Conservation (phyloP, 2,888 invertebrate genomes). For the Xestia c-nigrum region DNA sequence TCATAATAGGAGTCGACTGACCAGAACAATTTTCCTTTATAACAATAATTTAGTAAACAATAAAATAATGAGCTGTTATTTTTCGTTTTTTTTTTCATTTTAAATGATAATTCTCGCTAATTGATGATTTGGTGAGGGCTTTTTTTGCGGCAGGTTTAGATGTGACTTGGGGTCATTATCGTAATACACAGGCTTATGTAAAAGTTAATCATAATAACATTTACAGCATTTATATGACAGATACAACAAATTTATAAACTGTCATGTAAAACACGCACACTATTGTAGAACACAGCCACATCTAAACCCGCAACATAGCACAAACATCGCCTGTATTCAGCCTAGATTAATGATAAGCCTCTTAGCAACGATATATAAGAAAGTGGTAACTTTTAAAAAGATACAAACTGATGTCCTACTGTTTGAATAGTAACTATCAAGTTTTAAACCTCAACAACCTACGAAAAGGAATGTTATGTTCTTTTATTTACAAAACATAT, state of each 20-base stretch:
- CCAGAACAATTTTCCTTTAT: constrained; percentile 83
- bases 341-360: constrained; percentile 80
- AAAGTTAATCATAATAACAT: background rate
- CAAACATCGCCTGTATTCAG: constrained; percentile 57
- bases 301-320: constrained; percentile 44
- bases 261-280: background rate
- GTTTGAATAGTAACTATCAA: constrained; percentile 78
- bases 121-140: constrained; percentile 57
- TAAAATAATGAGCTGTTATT: constrained; percentile 72
- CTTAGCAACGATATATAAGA: constrained; percentile 79
- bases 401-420: constrained; percentile 77
- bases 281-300: constrained; percentile 28
- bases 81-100: constrained; percentile 58
- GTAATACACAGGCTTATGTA: background rate
- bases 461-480: constrained; percentile 84
- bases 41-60: constrained; percentile 80
- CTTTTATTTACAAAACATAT: constrained; percentile 78
- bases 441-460: constrained; percentile 80
- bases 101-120: constrained; percentile 63
- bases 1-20: constrained; percentile 83
- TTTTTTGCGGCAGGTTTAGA: constrained; percentile 46
- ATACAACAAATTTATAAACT: too few species aligned
- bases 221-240: background rate
- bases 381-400: constrained; percentile 82
- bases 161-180: constrained; percentile 16